Evolutionary conservation across 2,888 invertebrate species (phyloP), one percentile per base, ranked within the genome.

Genomic region (Archaeoteleia sp.): DNA sequence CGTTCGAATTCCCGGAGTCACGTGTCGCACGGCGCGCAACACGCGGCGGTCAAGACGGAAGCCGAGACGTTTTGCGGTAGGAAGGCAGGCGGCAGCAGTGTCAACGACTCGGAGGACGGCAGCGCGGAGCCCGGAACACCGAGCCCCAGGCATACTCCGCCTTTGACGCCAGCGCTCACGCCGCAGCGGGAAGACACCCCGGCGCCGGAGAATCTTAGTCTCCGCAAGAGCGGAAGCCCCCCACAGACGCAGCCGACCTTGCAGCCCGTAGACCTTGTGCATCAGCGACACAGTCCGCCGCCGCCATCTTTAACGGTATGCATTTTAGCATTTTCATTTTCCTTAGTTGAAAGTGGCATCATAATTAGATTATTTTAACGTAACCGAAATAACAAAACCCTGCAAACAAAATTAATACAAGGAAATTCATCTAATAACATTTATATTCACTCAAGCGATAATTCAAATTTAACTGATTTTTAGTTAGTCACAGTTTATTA

Each of bases 161-260:
- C 83, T 2, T 60, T 82, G 9, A 82, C 82, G 29, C 79, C 83
- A 13, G 77, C 81, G 4, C 65, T 80, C 17, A 82, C 81, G 1
- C 82, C 82, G 2, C 80, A 83, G 53, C 73, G 83, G 43, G 81
- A 80, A 54, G 82, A 79, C 53, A 81, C 83, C 3, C 88, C 91
- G 0, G 91, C 91, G 0, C 95, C 95, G 0, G 95, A 95, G 83
- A 95, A 95, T 85, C 87, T 95, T 0, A 94, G 94, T 20, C 88
- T 95, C 76, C 93, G 94, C 78, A 94, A 91, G 76, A 87, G 88
- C 77, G 79, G 80, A 42, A 76, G 78, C 32, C 86, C 85, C 0
- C 86, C 87, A 73, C 87, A 73, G 51, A 77, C 74, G 29, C 82
- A 78, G 27, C 74, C 76, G 35, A 70, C 74, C 5, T 67, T 79